A percentile compares a stretch with the other conserved stretches of the same genome.
Evolutionary conservation across 1,140 invertebrate genomes (phyloP).

Genomic region (Drosophila littoralis): DNA sequence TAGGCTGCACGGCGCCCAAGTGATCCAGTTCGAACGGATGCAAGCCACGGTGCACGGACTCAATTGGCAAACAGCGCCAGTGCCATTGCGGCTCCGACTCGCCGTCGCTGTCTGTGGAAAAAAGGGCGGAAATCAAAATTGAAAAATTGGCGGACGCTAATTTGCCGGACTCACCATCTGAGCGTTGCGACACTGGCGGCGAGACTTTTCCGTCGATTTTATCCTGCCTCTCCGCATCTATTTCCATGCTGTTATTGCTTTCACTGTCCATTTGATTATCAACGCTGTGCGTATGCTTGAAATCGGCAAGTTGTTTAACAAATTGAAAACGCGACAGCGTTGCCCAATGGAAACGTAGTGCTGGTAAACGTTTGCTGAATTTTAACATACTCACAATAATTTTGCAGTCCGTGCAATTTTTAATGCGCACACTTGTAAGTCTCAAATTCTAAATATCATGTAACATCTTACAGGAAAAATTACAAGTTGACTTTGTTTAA

Average conservation of each 20-base stretch:
- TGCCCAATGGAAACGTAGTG: constrained; percentile 14
- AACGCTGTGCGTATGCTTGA: background rate
- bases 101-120: constrained; percentile 21
- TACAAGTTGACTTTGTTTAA: background rate
- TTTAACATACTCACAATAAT: constrained; percentile 4
- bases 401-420: background rate
- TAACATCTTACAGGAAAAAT: background rate
- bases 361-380: constrained; percentile 13
- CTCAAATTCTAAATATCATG: too few species aligned
- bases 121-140: background rate
- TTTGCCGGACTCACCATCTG: constrained; percentile 11
- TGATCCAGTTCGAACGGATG: constrained; percentile 79
- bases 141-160: too few species aligned
- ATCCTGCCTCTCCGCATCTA: constrained; percentile 2
- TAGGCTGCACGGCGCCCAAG: constrained; percentile 60
- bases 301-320: constrained; percentile 4
- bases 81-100: constrained; percentile 38
- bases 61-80: constrained; percentile 82
- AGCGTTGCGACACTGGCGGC: background rate
- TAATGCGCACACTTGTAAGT: too few species aligned
- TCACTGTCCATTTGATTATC: constrained; percentile 33
- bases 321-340: constrained; percentile 28
- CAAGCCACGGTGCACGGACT: constrained; percentile 77
- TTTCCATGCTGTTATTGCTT: constrained; percentile 35
- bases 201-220: background rate